Percentiles rank a stretch among this genome's conserved stretches.
phyloP scores from a whole-genome alignment of 1,140 invertebrate genomes.

The Paracyclopina nana region DNA sequence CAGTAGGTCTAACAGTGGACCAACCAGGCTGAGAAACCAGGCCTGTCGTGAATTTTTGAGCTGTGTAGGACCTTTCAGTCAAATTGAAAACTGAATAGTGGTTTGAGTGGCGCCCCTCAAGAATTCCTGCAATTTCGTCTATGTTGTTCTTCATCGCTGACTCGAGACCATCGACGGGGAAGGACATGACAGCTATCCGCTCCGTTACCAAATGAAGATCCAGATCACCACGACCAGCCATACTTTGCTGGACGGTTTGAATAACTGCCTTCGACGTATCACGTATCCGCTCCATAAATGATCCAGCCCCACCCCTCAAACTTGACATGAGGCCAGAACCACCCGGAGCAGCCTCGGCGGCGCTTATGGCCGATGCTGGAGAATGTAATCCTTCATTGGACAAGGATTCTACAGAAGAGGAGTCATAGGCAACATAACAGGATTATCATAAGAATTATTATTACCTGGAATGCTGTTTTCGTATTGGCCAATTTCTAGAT shows the following conservation, averaged over 20 bases:
- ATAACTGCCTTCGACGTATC: constrained; percentile 1
- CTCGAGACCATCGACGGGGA: constrained; percentile 9
- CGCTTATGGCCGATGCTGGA: no score
- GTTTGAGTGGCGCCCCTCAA: constrained; percentile 3
- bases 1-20: no score
- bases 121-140: constrained; percentile 11
- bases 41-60: background rate
- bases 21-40: background rate
- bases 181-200: constrained; percentile 11
- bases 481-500: no score
- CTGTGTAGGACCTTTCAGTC: background rate
- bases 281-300: background rate
- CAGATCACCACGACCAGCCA: background rate
- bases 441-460: no score
- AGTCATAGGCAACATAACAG: no score
- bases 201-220: constrained; percentile 12
- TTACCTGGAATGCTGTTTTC: no score
- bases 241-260: background rate
- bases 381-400: no score
- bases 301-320: constrained; percentile 8
- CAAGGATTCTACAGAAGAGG: no score
- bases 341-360: no score
- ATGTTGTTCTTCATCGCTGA: constrained; percentile 8
- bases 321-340: no score
- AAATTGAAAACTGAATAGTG: constrained; percentile 13